phyloP scores from a whole-genome alignment of 1,140 invertebrate genomes.

The Megalopta genalis region DNA sequence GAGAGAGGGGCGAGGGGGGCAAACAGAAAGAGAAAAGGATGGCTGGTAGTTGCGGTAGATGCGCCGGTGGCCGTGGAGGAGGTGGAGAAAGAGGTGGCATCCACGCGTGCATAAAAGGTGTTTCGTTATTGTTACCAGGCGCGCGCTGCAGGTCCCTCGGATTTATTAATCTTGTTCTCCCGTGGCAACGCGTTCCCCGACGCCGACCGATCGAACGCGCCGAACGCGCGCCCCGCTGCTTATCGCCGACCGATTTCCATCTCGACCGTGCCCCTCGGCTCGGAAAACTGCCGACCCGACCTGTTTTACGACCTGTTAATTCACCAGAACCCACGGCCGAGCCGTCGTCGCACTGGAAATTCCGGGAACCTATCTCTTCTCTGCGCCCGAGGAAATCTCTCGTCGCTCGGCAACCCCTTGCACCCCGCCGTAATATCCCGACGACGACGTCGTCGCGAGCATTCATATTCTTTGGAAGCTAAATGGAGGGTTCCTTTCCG shows the following conservation, averaged over 20 bases:
- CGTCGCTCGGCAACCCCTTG: no score
- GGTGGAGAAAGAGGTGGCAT: constrained; percentile 69
- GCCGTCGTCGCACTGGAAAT: background rate
- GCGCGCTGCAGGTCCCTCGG: constrained; percentile 41
- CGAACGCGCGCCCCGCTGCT: background rate
- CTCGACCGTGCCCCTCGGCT: background rate
- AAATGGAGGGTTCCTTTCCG: no score
- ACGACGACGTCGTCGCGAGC: no score
- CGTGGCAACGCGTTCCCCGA: constrained; percentile 22
- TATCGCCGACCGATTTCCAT: background rate
- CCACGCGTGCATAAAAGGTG: constrained; percentile 74
- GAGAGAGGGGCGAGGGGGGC: no score
- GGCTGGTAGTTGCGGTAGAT: constrained; percentile 52
- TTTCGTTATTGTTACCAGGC: constrained; percentile 73
- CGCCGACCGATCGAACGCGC: background rate
- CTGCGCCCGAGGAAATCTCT: no score
- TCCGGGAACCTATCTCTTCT: no score
- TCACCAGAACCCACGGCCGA: background rate
- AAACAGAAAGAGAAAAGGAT: constrained; percentile 10
- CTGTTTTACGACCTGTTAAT: constrained; percentile 1
- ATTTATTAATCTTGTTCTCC: constrained; percentile 63
- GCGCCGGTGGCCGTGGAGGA: constrained; percentile 62
- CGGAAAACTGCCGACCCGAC: background rate
- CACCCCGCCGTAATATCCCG: no score
- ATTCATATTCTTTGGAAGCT: no score